phyloP scores from a whole-genome alignment of 2,113 vertebrate species.

The Cricetomys ansorgei region DNA sequence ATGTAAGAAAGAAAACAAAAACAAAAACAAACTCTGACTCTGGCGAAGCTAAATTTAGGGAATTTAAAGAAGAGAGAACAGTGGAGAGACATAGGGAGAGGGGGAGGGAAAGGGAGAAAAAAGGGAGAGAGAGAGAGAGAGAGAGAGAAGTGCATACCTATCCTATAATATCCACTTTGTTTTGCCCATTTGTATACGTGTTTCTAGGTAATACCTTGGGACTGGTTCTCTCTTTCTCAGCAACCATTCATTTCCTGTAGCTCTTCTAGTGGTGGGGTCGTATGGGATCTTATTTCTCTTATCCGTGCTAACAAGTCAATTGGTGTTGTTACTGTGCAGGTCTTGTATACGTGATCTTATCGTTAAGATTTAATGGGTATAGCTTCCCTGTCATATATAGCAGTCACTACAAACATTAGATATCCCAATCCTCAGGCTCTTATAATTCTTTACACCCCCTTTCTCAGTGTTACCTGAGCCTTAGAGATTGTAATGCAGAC shows the following conservation, averaged over 20 bases:
- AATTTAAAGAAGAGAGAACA: background rate
- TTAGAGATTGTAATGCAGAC: background rate
- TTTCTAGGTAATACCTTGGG: background rate
- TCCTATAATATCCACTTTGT: background rate
- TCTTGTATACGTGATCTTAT: background rate
- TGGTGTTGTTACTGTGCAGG: background rate
- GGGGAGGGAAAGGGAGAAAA: too few species aligned
- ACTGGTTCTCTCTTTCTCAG: background rate
- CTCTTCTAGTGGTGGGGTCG: background rate
- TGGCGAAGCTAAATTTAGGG: background rate
- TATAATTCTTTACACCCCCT: background rate
- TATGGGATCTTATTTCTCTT: accelerated
- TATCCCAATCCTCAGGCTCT: background rate
- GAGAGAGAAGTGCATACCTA: background rate
- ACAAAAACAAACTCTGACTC: background rate
- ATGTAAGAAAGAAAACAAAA: background rate
- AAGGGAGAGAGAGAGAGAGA: background rate
- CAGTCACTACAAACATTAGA: background rate
- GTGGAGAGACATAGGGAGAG: background rate
- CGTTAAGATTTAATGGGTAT: background rate
- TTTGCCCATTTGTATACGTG: background rate
- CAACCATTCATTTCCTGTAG: background rate
- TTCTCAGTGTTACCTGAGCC: background rate
- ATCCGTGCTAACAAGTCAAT: background rate
- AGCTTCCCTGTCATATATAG: background rate